Conservation (phyloP, 2,113 vertebrate genomes). For the Hemiprocne comata region DNA sequence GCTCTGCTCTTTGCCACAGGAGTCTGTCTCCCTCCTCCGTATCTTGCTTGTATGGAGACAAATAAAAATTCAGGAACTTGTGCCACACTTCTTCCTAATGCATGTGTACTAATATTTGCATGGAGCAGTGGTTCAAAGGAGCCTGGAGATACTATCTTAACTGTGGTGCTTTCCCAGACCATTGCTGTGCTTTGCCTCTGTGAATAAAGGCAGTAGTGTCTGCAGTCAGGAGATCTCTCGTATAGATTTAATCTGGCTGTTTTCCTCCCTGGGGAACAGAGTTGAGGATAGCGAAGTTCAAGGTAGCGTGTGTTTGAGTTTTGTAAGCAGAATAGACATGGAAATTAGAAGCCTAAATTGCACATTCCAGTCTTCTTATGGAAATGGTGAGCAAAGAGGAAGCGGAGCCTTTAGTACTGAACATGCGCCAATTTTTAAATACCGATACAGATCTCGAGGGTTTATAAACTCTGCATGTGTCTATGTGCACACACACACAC, state of each 20-base stretch:
- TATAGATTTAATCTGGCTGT: constrained; percentile 56
- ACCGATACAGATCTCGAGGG: neutral
- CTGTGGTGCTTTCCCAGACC: constrained; percentile 62
- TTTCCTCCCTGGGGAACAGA: constrained; percentile 51
- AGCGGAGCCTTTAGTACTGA: neutral
- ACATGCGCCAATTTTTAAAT: neutral
- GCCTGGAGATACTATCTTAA: constrained; percentile 58
- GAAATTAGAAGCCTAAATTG: constrained; percentile 58
- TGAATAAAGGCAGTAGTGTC: constrained; percentile 58
- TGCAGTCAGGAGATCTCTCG: constrained; percentile 61
- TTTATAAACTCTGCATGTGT: neutral
- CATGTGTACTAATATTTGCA: constrained; percentile 64
- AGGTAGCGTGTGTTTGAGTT: constrained; percentile 45
- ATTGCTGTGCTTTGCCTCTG: constrained; percentile 51
- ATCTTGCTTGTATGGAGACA: neutral
- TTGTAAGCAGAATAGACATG: constrained; percentile 50
- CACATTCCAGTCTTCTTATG: constrained; percentile 32
- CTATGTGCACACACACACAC: neutral
- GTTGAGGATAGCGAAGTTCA: constrained; percentile 30
- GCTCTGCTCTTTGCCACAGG: neutral
- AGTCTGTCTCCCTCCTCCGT: neutral
- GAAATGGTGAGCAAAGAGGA: constrained; percentile 20
- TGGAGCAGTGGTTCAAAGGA: constrained; percentile 63
- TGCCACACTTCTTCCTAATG: constrained; percentile 48
- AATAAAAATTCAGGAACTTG: constrained; percentile 40